Evolutionary conservation across 2,113 vertebrate species (phyloP).

Genomic region (Sminthopsis crassicaudata): DNA sequence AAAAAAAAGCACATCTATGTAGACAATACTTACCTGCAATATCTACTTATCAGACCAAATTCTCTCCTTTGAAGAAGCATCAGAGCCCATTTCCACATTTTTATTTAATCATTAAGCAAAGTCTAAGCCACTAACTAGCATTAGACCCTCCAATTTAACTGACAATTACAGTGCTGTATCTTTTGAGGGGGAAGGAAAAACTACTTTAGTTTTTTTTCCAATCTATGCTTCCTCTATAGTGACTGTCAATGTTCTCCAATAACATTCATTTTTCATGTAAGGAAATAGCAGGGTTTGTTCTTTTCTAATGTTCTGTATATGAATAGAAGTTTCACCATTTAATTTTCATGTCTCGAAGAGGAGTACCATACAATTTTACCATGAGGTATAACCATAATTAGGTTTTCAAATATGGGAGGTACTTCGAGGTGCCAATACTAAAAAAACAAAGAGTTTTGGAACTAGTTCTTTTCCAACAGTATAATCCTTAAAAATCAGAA

Average conservation of each 20-base stretch:
- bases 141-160: slow-evolving; percentile 15
- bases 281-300: slow-evolving; percentile 70
- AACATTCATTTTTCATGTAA: slow-evolving; percentile 58
- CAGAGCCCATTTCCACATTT: background rate
- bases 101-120: slow-evolving; percentile 61
- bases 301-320: slow-evolving; percentile 32
- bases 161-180: slow-evolving; percentile 45
- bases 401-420: slow-evolving; percentile 67
- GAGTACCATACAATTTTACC: slow-evolving; percentile 73
- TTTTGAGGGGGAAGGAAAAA: slow-evolving; percentile 52
- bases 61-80: background rate
- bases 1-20: background rate
- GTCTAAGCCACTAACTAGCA: background rate
- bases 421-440: slow-evolving; percentile 60
- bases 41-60: slow-evolving; percentile 29
- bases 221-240: slow-evolving; percentile 38
- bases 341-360: slow-evolving; percentile 77
- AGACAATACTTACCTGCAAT: background rate
- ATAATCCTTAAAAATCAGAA: slow-evolving; percentile 42
- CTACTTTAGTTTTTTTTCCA: slow-evolving; percentile 47
- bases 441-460: slow-evolving; percentile 57
- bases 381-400: slow-evolving; percentile 69
- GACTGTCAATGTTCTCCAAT: slow-evolving; percentile 56
- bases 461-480: slow-evolving; percentile 13
- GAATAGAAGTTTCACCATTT: slow-evolving; percentile 67